Base-by-base conservation (phyloP, 2,113 vertebrate genomes). In the Emydocephalus ijimae region DNA sequence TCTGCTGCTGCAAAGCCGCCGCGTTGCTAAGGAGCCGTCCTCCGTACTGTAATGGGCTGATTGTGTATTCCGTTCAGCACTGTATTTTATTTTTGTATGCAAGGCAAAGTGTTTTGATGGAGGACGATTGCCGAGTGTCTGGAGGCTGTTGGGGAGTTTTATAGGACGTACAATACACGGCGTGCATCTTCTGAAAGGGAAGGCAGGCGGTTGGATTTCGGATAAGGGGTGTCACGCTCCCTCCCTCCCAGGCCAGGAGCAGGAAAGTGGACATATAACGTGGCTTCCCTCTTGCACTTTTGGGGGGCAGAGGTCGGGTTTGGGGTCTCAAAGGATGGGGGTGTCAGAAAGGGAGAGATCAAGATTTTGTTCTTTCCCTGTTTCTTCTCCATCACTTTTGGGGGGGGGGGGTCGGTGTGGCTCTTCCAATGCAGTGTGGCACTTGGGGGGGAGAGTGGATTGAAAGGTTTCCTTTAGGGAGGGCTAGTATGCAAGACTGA, bases 21-120 rank as follows among this genome's bases (percentile, higher is more conserved):
- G 97, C 96, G 99, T 99, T 99, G 99, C 99, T 99, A 98, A 99
- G 99, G 98, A 99, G 99, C 98, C 97, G 97, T 98, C 98, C 98
- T 96, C 98, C 98, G 97, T 98, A 98, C 98, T 98, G 98, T 99
- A 99, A 99, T 98, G 98, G 99, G 98, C 98, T 99, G 98, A 99
- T 99, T 99, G 99, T 97, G 98, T 99, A 99, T 99, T 99, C 99
- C 87, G 97, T 97, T 97, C 98, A 97, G 98, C 98, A 97, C 98
- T 97, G 98, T 98, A 98, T 98, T 98, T 98, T 99, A 99, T 99
- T 99, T 99, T 98, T 99, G 98, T 98, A 99, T 99, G 98, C 98
- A 98, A 99, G 99, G 99, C 99, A 99, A 99, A 99, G 99, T 99
- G 99, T 99, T 99, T 99, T 99, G 99, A 99, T 99, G 99, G 98